Evolutionary conservation across 2,113 vertebrate species (phyloP).

Genomic region (Raja brachyura): DNA sequence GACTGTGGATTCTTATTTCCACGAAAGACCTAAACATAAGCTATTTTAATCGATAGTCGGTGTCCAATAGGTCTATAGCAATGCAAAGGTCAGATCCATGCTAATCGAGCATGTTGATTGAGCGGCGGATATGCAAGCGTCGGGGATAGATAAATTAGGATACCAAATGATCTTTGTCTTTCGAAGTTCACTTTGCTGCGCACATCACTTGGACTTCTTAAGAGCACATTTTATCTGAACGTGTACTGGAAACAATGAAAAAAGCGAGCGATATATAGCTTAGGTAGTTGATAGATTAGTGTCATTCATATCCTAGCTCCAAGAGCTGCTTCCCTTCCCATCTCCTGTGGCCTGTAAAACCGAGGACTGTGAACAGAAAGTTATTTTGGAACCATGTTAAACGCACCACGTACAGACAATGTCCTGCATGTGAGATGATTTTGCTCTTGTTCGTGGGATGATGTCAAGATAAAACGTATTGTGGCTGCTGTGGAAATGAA

Average conservation of each 20-base stretch:
- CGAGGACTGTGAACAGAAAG: neutral
- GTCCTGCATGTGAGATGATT: neutral
- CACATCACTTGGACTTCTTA: neutral
- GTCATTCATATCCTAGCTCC: neutral
- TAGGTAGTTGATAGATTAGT: neutral
- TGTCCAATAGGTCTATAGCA: neutral
- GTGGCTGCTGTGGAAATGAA: neutral
- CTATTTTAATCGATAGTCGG: neutral
- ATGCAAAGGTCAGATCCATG: neutral
- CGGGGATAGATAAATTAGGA: neutral
- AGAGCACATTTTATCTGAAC: neutral
- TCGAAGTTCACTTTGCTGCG: neutral
- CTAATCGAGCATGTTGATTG: neutral
- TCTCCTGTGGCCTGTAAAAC: neutral
- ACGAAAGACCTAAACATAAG: neutral
- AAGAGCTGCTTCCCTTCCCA: neutral
- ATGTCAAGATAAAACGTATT: neutral
- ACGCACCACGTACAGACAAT: too few relatives aligned
- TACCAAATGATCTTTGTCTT: neutral
- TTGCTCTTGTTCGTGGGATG: neutral
- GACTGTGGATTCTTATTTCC: neutral
- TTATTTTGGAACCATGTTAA: neutral
- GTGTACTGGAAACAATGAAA: neutral
- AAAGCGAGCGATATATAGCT: neutral
- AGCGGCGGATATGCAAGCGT: neutral